Evolutionary conservation across 2,888 invertebrate genomes (phyloP).

Genomic region (Frankliniella intonsa): DNA sequence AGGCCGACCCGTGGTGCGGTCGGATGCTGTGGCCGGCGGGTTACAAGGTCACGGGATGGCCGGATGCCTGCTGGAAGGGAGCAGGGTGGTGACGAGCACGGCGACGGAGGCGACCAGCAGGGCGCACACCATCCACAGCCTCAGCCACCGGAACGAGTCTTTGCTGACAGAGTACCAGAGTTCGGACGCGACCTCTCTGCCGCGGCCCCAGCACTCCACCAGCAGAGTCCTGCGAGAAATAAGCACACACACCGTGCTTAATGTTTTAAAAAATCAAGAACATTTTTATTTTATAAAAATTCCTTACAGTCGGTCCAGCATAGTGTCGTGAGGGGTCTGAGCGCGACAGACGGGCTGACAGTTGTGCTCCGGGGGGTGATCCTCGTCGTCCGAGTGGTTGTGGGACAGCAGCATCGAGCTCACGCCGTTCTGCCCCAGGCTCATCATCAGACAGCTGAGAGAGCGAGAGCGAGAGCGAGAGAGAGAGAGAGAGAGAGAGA

Average conservation of each 20-base stretch:
- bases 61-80: neutral
- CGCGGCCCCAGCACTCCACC: neutral
- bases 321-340: neutral
- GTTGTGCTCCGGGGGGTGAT: neutral
- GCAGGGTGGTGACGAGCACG: neutral
- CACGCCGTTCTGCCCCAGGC: neutral
- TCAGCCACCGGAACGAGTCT: slow-evolving; percentile 13
- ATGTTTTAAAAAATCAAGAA: neutral
- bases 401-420: neutral
- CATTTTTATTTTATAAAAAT: neutral
- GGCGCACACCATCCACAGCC: slow-evolving; percentile 7
- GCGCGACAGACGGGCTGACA: neutral
- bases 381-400: neutral
- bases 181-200: neutral
- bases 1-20: too few relatives aligned
- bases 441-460: neutral
- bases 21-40: neutral
- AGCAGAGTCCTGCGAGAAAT: neutral
- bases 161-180: slow-evolving; percentile 5
- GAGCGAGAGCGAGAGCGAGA: too few relatives aligned
- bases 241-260: neutral
- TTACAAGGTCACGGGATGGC: neutral
- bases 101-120: neutral
- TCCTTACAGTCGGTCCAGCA: neutral
- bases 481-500: too few relatives aligned